Conservation (phyloP, 2,797 vertebrate genomes). For the Neopelma chrysocephalum region DNA sequence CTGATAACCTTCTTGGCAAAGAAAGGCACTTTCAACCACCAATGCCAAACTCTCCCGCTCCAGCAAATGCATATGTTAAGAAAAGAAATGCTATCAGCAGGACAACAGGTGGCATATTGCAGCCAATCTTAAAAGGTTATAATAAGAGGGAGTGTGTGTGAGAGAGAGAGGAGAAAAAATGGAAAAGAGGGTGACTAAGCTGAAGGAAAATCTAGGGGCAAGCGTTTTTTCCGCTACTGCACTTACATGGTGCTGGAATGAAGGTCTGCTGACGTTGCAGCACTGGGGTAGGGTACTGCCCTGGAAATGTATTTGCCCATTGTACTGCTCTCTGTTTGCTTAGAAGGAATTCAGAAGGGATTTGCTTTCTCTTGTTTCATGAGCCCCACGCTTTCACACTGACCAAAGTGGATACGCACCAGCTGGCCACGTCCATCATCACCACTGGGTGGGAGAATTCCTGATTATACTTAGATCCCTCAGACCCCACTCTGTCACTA, state of each 20-base stretch:
- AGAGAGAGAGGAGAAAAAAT: neutral
- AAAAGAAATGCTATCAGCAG: conserved; percentile 44
- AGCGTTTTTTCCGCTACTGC: neutral
- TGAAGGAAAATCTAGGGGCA: neutral
- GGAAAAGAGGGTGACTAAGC: neutral
- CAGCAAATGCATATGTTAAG: conserved; percentile 20
- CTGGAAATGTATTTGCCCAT: conserved; percentile 60
- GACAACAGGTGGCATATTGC: conserved; percentile 51
- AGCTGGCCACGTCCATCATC: conserved; percentile 90
- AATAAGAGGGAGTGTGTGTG: neutral
- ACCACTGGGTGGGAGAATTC: conserved; percentile 78
- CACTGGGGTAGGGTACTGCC: neutral
- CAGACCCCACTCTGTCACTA: conserved; percentile 68
- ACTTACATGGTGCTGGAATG: neutral
- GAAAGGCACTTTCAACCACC: neutral
- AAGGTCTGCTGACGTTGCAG: neutral
- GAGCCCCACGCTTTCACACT: conserved; percentile 76
- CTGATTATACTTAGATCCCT: conserved; percentile 82
- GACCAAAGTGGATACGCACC: conserved; percentile 80
- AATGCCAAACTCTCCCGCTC: neutral
- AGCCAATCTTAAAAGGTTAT: neutral
- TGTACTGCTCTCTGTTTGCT: conserved; percentile 76
- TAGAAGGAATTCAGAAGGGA: conserved; percentile 79
- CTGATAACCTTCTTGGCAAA: neutral
- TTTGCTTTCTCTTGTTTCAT: conserved; percentile 84